A percentile compares a stretch with the other conserved stretches of the same genome.
Evolutionary conservation across 2,113 vertebrate species (phyloP).

Genomic region (Galbula dea): DNA sequence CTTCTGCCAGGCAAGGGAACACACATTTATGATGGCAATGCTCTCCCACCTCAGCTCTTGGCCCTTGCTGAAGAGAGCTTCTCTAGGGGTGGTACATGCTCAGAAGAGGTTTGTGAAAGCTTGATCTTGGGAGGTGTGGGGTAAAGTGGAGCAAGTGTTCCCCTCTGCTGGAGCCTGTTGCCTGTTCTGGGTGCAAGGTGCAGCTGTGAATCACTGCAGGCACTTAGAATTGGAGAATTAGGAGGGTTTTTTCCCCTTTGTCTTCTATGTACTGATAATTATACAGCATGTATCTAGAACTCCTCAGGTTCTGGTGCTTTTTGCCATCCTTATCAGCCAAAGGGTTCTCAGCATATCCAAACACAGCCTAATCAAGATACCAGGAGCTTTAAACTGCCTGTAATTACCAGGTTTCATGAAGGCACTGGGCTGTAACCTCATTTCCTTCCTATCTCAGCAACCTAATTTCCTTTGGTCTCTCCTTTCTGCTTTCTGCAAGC

Average conservation of each 20-base stretch:
- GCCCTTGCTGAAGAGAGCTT: not conserved
- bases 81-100: not conserved
- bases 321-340: not conserved
- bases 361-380: not conserved
- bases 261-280: too few species aligned
- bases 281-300: not conserved
- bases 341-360: not conserved
- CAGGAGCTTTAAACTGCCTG: not conserved
- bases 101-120: not conserved
- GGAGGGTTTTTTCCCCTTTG: not conserved
- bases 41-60: not conserved
- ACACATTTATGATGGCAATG: fast-evolving
- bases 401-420: not conserved
- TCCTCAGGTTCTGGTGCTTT: not conserved
- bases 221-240: not conserved
- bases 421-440: constrained; percentile 9
- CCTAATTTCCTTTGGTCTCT: not conserved
- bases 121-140: not conserved
- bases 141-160: not conserved
- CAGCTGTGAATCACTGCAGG: not conserved
- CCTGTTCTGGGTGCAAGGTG: not conserved
- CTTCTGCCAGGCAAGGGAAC: not conserved
- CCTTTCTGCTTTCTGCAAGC: not conserved
- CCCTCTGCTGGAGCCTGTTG: not conserved
- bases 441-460: constrained; percentile 16